Evolutionary conservation across 2,797 vertebrate genomes (phyloP).

Genomic region (Mormyrops boulengeri): DNA sequence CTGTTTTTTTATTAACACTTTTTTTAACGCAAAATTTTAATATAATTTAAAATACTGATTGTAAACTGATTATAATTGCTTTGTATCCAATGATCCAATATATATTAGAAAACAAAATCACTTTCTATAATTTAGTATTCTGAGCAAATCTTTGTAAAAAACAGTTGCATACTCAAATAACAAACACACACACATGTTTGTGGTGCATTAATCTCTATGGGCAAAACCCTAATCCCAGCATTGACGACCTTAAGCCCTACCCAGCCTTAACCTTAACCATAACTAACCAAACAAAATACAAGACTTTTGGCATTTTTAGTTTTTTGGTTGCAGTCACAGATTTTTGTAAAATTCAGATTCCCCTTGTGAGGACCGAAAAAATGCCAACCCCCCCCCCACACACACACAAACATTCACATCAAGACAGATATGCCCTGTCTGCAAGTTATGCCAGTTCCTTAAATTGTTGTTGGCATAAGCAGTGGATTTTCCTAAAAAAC

Average conservation of each 20-base stretch:
- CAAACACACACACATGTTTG: neutral
- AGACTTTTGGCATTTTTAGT: neutral
- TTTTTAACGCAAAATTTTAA: neutral
- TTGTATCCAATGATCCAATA: neutral
- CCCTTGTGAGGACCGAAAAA: neutral
- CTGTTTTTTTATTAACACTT: neutral
- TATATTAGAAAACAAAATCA: neutral
- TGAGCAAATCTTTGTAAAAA: neutral
- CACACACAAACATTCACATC: neutral
- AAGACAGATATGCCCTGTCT: neutral
- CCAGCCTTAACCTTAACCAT: neutral
- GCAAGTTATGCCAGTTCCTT: neutral
- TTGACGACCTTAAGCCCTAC: neutral
- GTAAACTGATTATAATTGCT: neutral
- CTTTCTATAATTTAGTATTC: neutral
- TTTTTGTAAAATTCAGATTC: neutral
- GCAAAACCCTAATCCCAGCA: neutral
- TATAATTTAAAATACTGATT: too few species aligned
- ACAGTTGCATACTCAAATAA: neutral
- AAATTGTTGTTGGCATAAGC: neutral
- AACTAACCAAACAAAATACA: neutral
- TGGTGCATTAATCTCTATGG: neutral
- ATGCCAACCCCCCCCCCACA: neutral
- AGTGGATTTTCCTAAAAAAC: neutral
- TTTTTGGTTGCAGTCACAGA: neutral